A percentile compares a stretch with the other conserved stretches of the same genome.
phyloP scores from a whole-genome alignment of 37 sponge, comb jelly and placozoan genomes.

The Petrosia ficiformis region DNA sequence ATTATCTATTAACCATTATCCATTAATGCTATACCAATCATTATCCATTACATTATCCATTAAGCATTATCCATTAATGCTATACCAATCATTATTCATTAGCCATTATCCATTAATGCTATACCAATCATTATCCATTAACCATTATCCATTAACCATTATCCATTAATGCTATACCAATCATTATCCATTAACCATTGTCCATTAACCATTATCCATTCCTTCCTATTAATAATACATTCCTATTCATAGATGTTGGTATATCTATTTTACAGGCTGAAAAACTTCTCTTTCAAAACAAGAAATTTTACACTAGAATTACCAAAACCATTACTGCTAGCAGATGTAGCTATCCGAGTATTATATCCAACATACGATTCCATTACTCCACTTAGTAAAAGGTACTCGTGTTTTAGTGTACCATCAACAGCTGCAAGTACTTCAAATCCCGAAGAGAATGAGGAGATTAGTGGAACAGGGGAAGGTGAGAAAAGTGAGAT shows the following conservation, averaged over 20 bases:
- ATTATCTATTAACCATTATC: no score
- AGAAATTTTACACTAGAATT: constrained; percentile 51
- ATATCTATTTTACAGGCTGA: constrained; percentile 31
- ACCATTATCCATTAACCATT: no score
- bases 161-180: no score
- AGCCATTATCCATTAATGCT: no score
- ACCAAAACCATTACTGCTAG: constrained; percentile 78
- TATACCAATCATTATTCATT: no score
- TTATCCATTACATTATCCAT: no score
- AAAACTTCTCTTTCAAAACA: constrained; percentile 51
- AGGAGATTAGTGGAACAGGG: not conserved
- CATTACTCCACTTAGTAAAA: constrained; percentile 37
- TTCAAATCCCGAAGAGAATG: not conserved
- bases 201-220: no score
- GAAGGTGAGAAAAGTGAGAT: not conserved
- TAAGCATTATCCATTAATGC: no score
- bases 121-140: no score
- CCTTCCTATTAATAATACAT: not conserved
- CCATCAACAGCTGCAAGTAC: constrained; percentile 2
- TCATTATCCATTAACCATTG: no score
- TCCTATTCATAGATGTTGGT: not conserved
- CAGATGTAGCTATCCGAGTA: constrained; percentile 59
- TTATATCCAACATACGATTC: constrained; percentile 44
- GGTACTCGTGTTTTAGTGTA: not conserved
- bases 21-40: no score